Conservation (phyloP, 2,888 invertebrate species). For the Nematopogon swammerdamellus region DNA sequence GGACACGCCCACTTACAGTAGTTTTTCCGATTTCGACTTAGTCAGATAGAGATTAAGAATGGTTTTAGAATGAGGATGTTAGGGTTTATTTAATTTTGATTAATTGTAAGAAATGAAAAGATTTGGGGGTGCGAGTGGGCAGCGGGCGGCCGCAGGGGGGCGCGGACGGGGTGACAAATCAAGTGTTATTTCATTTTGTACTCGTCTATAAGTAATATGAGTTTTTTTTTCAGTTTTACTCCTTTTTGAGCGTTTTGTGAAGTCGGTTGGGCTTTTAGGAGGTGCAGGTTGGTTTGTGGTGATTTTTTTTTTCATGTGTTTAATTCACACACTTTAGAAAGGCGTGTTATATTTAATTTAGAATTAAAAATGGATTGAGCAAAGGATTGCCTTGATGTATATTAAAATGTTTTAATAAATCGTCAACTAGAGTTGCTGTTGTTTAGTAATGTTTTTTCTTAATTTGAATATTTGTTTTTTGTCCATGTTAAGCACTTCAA, state of each 20-base stretch:
- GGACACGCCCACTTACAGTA: constrained; percentile 36
- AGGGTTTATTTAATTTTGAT: constrained; percentile 51
- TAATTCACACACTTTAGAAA: too few relatives aligned
- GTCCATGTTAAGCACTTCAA: too few relatives aligned
- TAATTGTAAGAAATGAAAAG: constrained; percentile 55
- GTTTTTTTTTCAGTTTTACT: not conserved
- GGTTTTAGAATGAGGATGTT: constrained; percentile 18
- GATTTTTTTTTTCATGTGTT: too few relatives aligned
- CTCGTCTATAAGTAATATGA: not conserved
- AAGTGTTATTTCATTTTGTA: constrained; percentile 1
- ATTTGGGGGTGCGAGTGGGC: constrained; percentile 18
- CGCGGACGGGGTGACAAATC: constrained; percentile 9
- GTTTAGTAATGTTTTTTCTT: too few relatives aligned
- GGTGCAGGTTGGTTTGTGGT: not conserved
- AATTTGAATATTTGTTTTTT: too few relatives aligned
- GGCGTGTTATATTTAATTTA: too few relatives aligned
- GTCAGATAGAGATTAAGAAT: constrained; percentile 17
- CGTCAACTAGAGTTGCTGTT: too few relatives aligned
- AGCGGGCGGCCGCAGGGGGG: constrained; percentile 3
- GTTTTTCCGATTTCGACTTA: constrained; percentile 23
- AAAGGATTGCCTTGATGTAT: too few relatives aligned
- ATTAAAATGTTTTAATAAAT: too few relatives aligned
- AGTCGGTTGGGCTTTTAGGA: constrained; percentile 6
- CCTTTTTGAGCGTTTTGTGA: not conserved
- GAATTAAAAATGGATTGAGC: too few relatives aligned